Conservation (phyloP, 1,140 invertebrate species). For the Drosophila malerkotliana region DNA sequence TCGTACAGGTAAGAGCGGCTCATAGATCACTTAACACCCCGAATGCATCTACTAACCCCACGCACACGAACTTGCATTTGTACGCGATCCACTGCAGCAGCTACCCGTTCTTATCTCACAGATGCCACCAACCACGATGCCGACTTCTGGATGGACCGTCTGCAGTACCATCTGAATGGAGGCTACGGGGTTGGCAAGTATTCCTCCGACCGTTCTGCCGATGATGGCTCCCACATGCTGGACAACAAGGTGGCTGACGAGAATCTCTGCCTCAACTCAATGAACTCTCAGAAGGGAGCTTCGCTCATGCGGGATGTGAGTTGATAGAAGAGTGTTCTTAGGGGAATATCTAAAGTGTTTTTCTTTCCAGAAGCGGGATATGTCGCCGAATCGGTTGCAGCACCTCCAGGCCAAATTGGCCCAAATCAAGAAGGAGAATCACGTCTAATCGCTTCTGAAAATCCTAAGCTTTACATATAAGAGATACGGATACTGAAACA, state of each 20-base stretch:
- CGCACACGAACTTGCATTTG: constrained; percentile 27
- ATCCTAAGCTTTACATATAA: constrained; percentile 20
- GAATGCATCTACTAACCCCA: constrained; percentile 37
- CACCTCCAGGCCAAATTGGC: constrained; percentile 81
- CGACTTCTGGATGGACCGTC: constrained; percentile 81
- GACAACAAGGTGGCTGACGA: constrained; percentile 83
- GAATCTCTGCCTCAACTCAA: constrained; percentile 77
- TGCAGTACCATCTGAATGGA: constrained; percentile 62
- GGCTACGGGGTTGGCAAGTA: constrained; percentile 51
- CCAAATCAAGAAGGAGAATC: constrained; percentile 79
- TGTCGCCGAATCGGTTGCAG: constrained; percentile 80
- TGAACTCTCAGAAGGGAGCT: constrained; percentile 71
- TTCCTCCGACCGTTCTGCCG: constrained; percentile 37
- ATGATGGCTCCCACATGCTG: constrained; percentile 64
- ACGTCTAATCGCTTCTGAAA: constrained; percentile 62
- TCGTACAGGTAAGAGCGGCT: constrained; percentile 50
- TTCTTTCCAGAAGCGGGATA: constrained; percentile 68
- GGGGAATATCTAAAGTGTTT: not conserved
- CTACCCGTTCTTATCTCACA: constrained; percentile 77
- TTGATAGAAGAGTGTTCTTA: not conserved
- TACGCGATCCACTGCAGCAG: constrained; percentile 52
- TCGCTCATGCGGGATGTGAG: constrained; percentile 73
- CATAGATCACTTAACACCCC: constrained; percentile 1
- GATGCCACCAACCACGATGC: constrained; percentile 79
- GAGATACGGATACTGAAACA: not conserved